Evolutionary conservation across 2,113 vertebrate genomes (phyloP).

Genomic region (Rynchops niger): DNA sequence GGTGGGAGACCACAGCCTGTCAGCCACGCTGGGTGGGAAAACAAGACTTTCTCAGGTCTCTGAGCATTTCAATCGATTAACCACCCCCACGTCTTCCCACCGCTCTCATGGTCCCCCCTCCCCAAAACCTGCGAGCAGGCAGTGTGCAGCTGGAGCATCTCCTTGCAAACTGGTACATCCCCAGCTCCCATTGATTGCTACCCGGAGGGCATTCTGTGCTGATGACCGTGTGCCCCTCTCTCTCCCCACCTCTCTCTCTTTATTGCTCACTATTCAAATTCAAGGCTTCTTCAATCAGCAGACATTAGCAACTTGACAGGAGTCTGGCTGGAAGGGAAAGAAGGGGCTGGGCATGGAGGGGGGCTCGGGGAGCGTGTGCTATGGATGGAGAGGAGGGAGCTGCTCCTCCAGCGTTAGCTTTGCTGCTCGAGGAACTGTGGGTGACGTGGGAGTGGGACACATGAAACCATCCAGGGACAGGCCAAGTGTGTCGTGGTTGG

Average conservation of each 20-base stretch:
- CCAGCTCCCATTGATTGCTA: constrained; percentile 68
- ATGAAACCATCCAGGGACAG: neutral
- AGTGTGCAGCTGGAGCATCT: constrained; percentile 75
- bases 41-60: neutral
- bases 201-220: constrained; percentile 50
- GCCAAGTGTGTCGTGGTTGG: fast-evolving
- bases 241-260: neutral
- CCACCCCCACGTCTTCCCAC: neutral
- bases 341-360: neutral
- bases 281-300: constrained; percentile 80
- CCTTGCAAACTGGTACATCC: constrained; percentile 64
- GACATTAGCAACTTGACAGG: constrained; percentile 77
- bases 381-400: constrained; percentile 66
- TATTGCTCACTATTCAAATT: constrained; percentile 74
- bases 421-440: neutral
- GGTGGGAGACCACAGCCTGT: neutral
- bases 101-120: too few species aligned
- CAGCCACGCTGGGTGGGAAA: constrained; percentile 17
- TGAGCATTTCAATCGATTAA: constrained; percentile 73
- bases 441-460: fast-evolving
- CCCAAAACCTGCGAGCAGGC: constrained; percentile 63
- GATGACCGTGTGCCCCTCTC: constrained; percentile 42
- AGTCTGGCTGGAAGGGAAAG: constrained; percentile 49
- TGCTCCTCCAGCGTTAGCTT: constrained; percentile 41
- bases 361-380: constrained; percentile 10